phyloP scores from a whole-genome alignment of 1,140 invertebrate species.

The Andrena cerasifolii region DNA sequence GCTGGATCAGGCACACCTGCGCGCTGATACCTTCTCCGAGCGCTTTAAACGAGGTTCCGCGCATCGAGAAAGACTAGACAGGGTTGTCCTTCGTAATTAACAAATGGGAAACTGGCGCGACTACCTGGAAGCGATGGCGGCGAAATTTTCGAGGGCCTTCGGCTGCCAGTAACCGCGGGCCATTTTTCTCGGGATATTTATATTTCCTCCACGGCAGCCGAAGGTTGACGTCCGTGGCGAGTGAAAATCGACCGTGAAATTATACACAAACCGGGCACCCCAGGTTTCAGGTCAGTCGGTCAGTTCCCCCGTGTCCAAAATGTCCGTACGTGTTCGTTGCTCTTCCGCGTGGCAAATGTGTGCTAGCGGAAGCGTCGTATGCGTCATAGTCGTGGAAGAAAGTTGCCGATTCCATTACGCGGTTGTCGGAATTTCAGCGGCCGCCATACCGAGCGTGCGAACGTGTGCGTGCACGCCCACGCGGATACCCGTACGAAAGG shows the following conservation, averaged over 20 bases:
- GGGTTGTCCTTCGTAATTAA: too few relatives aligned
- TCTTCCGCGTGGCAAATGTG: slow-evolving; percentile 58
- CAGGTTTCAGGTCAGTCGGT: slow-evolving; percentile 67
- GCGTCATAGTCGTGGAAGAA: slow-evolving; percentile 69
- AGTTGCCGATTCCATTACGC: slow-evolving; percentile 60
- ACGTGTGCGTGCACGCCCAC: slow-evolving; percentile 20
- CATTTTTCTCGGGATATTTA: slow-evolving; percentile 17
- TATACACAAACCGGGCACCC: slow-evolving; percentile 23
- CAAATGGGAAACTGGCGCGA: too few relatives aligned
- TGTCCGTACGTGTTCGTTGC: slow-evolving; percentile 42
- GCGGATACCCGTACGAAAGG: slow-evolving; percentile 3
- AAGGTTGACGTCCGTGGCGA: slow-evolving; percentile 30
- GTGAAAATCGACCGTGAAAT: slow-evolving; percentile 60
- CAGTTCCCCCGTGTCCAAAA: slow-evolving; percentile 49
- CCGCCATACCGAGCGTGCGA: slow-evolving; percentile 1
- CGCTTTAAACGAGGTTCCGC: not conserved
- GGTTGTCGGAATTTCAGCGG: slow-evolving; percentile 56
- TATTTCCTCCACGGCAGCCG: slow-evolving; percentile 48
- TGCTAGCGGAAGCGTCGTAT: slow-evolving; percentile 69
- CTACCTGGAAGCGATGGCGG: too few relatives aligned
- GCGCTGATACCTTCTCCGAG: slow-evolving; percentile 3
- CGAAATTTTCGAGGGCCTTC: too few relatives aligned
- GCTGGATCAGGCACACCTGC: slow-evolving; percentile 12
- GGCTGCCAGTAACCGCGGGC: not conserved
- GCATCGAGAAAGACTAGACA: too few relatives aligned